phyloP scores from a whole-genome alignment of 1,140 invertebrate genomes.

The Pogonus chalceus region DNA sequence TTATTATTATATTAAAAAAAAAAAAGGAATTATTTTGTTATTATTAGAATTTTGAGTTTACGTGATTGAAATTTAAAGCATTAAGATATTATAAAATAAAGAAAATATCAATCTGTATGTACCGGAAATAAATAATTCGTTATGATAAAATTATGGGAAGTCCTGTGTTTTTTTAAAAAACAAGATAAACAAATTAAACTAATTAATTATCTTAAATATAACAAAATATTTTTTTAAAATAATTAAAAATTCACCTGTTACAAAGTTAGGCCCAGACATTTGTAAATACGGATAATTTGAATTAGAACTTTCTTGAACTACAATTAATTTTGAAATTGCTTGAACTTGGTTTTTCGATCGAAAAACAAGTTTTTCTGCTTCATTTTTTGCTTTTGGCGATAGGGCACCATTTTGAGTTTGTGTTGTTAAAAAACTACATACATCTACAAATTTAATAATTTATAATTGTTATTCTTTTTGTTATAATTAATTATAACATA shows the following conservation, averaged over 20 bases:
- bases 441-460: slow-evolving; percentile 16
- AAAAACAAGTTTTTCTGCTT: slow-evolving; percentile 17
- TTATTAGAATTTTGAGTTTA: too few relatives aligned
- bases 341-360: slow-evolving; percentile 20
- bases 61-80: too few relatives aligned
- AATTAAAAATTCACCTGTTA: slow-evolving; percentile 15
- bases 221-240: slow-evolving; percentile 12
- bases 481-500: neutral
- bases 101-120: too few relatives aligned
- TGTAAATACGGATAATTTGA: neutral
- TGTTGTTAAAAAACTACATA: slow-evolving; percentile 18
- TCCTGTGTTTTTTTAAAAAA: too few relatives aligned
- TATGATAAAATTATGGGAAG: too few relatives aligned
- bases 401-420: slow-evolving; percentile 15
- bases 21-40: too few relatives aligned
- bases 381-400: slow-evolving; percentile 13
- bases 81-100: too few relatives aligned
- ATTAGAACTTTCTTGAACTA: neutral
- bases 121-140: too few relatives aligned
- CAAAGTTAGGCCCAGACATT: neutral
- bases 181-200: neutral
- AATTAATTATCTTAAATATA: slow-evolving; percentile 1
- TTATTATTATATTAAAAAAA: too few relatives aligned
- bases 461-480: neutral
- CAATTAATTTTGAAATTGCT: slow-evolving; percentile 14